Evolutionary conservation across 2,888 invertebrate species (phyloP).

Genomic region (Malthinus flaveolus): DNA sequence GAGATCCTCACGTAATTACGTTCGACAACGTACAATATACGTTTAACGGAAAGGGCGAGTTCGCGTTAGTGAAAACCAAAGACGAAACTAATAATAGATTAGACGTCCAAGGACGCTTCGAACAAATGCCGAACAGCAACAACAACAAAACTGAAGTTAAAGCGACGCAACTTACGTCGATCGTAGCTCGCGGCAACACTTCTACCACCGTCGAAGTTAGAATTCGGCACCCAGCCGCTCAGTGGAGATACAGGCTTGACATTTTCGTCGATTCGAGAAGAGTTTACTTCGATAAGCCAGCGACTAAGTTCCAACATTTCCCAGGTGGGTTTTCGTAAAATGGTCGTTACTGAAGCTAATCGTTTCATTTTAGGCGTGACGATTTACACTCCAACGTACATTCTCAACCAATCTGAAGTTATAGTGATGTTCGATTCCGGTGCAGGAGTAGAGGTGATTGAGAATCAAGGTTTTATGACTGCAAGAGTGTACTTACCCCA

Average conservation of each 20-base stretch:
- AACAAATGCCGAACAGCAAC: slow-evolving; percentile 69
- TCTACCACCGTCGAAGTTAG: slow-evolving; percentile 87
- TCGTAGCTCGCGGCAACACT: slow-evolving; percentile 84
- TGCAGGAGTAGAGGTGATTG: slow-evolving; percentile 88
- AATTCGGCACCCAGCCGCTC: slow-evolving; percentile 77
- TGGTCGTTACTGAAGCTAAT: not conserved
- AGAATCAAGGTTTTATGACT: slow-evolving; percentile 84
- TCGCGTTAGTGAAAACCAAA: slow-evolving; percentile 77
- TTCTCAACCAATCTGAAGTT: slow-evolving; percentile 92
- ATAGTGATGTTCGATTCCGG: slow-evolving; percentile 94
- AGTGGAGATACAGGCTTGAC: slow-evolving; percentile 90
- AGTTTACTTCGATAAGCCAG: slow-evolving; percentile 85
- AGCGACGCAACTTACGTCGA: slow-evolving; percentile 79
- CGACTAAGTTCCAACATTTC: slow-evolving; percentile 89
- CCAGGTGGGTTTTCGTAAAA: slow-evolving; percentile 61
- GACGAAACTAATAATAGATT: slow-evolving; percentile 69
- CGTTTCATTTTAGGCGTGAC: slow-evolving; percentile 67
- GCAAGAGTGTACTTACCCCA: slow-evolving; percentile 85
- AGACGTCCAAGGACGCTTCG: slow-evolving; percentile 87
- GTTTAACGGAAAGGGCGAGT: slow-evolving; percentile 95
- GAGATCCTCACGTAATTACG: slow-evolving; percentile 92
- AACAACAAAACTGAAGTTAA: slow-evolving; percentile 70
- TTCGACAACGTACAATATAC: slow-evolving; percentile 91
- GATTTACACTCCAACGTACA: slow-evolving; percentile 87
- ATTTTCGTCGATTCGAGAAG: slow-evolving; percentile 85